Conservation (phyloP, 1,140 invertebrate genomes). For the Heliconius melpomene region DNA sequence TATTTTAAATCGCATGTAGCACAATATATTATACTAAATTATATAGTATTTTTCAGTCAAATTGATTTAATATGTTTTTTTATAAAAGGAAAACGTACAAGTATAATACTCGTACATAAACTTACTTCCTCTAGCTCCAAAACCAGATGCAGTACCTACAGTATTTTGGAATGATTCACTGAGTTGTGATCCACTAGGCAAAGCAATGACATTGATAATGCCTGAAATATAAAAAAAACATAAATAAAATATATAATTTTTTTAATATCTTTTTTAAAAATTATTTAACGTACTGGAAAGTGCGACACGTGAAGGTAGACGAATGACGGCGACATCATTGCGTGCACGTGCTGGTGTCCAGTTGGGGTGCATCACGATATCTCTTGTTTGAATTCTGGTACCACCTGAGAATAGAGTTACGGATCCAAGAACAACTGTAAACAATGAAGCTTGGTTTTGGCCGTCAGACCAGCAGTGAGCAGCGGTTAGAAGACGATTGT, state of each 20-base stretch:
- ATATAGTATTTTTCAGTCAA: too few relatives aligned
- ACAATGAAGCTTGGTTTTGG: not conserved
- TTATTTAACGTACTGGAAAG: constrained; percentile 53
- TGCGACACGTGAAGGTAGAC: constrained; percentile 38
- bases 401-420: constrained; percentile 50
- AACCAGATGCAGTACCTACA: constrained; percentile 47
- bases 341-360: constrained; percentile 39
- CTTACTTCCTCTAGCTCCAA: constrained; percentile 33
- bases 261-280: too few relatives aligned
- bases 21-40: too few relatives aligned
- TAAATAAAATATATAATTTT: too few relatives aligned
- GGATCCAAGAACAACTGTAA: constrained; percentile 53
- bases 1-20: not conserved
- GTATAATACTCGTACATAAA: not conserved
- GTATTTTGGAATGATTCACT: constrained; percentile 38
- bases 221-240: constrained; percentile 36
- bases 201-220: constrained; percentile 42
- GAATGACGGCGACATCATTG: constrained; percentile 55
- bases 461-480: constrained; percentile 2
- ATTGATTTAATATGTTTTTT: too few relatives aligned
- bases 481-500: not conserved
- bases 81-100: too few relatives aligned
- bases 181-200: constrained; percentile 45
- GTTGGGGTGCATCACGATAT: constrained; percentile 43
- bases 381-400: constrained; percentile 42